These are phyloP conservation scores for Leptinotarsa texana DNA, from an alignment of 1,140 invertebrate species.

Conservation along the genomic window DNA sequence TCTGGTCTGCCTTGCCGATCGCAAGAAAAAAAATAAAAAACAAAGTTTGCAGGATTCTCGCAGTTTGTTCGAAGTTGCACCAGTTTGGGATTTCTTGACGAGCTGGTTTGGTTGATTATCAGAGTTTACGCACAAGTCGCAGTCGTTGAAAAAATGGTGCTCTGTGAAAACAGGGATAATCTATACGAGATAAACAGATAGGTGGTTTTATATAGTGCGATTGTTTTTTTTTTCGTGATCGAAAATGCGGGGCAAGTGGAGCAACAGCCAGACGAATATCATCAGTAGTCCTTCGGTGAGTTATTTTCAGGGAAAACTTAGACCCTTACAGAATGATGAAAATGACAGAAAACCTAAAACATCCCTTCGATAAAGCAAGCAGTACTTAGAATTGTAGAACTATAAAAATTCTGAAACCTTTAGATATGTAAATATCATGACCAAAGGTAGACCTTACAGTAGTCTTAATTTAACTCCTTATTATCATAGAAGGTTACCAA, in stretches of 20 bases:
- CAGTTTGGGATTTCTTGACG: not conserved
- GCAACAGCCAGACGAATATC: constrained; percentile 1
- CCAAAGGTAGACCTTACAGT: too few species aligned
- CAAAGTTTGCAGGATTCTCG: not conserved
- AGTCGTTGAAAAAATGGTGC: not conserved
- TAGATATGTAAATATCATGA: too few species aligned
- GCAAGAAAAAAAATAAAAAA: not conserved
- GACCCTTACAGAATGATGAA: too few species aligned
- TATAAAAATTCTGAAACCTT: too few species aligned
- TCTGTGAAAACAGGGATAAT: not conserved
- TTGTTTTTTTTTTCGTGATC: not conserved
- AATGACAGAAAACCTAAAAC: too few species aligned
- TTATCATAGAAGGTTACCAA: not conserved
- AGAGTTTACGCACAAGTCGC: not conserved
- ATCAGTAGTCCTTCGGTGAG: constrained; percentile 13
- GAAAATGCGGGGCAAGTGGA: constrained; percentile 23
- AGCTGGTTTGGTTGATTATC: not conserved
- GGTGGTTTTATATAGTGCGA: not conserved
- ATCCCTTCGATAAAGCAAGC: too few species aligned
- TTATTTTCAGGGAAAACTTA: not conserved
- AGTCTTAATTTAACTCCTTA: not conserved
- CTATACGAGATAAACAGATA: not conserved
- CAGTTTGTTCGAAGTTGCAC: not conserved
- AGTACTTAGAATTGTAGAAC: too few species aligned
- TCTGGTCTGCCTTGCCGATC: not conserved